A percentile compares a stretch with the other conserved stretches of the same genome.
Conservation (phyloP, 2,888 invertebrate genomes). For the Morpho helenor region DNA sequence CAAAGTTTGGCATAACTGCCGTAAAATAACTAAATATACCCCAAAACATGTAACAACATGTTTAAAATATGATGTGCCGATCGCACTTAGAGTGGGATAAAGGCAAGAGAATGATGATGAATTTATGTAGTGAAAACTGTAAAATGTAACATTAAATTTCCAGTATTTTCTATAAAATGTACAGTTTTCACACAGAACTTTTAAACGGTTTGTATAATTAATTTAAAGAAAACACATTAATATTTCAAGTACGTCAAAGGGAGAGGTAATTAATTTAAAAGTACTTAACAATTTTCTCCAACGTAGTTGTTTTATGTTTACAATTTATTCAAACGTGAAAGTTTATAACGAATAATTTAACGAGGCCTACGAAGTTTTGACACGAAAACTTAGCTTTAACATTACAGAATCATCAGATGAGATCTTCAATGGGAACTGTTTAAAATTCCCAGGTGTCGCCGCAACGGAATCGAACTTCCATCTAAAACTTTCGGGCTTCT, state of each 20-base stretch:
- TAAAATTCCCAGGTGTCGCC: conserved; percentile 62
- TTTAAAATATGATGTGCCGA: too few relatives aligned
- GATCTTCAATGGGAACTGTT: conserved; percentile 60
- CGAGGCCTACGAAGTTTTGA: conserved; percentile 17
- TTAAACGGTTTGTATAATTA: neutral
- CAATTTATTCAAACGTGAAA: conserved; percentile 24
- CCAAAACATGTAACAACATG: too few relatives aligned
- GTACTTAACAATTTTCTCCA: neutral
- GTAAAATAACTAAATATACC: too few relatives aligned
- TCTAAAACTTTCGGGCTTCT: conserved; percentile 2
- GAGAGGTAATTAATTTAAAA: conserved; percentile 8
- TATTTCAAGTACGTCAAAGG: conserved; percentile 2
- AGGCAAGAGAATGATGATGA: too few relatives aligned
- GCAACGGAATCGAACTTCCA: neutral
- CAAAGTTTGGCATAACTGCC: too few relatives aligned
- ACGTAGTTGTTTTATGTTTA: conserved; percentile 8
- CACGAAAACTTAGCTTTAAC: conserved; percentile 23
- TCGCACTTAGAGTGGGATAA: too few relatives aligned
- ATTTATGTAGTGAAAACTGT: too few relatives aligned
- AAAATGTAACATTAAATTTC: too few relatives aligned
- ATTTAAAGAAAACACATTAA: neutral
- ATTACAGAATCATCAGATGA: conserved; percentile 49
- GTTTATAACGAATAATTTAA: conserved; percentile 25
- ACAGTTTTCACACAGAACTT: too few relatives aligned
- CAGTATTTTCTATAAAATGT: too few relatives aligned